Conservation (phyloP, 2,113 vertebrate genomes). For the Butastur rufipennis region DNA sequence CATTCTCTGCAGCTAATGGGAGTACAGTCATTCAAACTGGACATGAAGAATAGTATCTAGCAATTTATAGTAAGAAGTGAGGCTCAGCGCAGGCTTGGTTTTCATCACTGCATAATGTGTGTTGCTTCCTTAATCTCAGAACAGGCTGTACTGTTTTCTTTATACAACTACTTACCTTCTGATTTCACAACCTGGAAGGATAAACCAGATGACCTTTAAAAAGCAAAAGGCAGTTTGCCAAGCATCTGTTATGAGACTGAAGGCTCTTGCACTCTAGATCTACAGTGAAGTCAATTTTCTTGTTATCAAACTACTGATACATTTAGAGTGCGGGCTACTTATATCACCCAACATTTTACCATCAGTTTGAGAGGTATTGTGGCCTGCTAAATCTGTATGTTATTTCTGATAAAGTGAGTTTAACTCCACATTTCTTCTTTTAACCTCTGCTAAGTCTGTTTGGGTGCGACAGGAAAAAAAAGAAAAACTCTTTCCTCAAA, state of each 20-base stretch:
- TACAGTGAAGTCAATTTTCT: constrained; percentile 11
- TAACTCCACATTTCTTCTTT: background rate
- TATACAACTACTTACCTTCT: background rate
- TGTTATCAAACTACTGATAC: constrained; percentile 3
- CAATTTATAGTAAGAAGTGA: background rate
- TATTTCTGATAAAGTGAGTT: background rate
- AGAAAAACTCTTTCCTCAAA: background rate
- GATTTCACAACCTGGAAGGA: background rate
- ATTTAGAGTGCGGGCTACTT: background rate
- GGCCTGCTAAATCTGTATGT: background rate
- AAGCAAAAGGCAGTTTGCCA: background rate
- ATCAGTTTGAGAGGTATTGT: background rate
- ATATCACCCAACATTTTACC: background rate
- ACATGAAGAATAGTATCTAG: background rate
- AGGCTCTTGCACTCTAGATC: background rate
- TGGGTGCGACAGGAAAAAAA: accelerated
- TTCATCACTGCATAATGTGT: accelerated
- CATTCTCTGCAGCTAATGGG: background rate
- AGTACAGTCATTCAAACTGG: background rate
- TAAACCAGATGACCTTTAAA: constrained; percentile 19
- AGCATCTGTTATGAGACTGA: background rate
- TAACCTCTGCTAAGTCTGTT: background rate
- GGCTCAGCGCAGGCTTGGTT: background rate
- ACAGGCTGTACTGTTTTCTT: background rate
- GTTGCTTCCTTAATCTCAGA: background rate